Conservation (phyloP, 92 coral and sea anemone species). For the Porites evermanni region DNA sequence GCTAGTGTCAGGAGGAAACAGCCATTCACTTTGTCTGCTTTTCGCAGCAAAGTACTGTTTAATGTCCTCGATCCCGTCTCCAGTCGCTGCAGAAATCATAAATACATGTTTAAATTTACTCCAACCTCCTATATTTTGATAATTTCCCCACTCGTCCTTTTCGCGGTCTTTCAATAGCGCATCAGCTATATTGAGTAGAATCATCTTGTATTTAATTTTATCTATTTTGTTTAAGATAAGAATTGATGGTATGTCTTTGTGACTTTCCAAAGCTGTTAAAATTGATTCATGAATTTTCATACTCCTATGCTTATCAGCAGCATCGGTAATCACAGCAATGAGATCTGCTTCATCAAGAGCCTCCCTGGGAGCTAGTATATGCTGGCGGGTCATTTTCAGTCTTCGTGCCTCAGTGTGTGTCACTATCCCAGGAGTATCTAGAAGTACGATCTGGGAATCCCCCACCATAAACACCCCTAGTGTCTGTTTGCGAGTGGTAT, state of each 20-base stretch:
- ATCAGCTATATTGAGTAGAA: conserved; percentile 76
- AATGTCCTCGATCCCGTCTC: conserved; percentile 89
- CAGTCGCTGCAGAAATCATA: conserved; percentile 89
- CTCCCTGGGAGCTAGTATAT: conserved; percentile 86
- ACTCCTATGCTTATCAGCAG: conserved; percentile 77
- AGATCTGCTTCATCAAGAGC: conserved; percentile 89
- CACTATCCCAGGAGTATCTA: conserved; percentile 97
- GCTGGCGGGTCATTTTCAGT: conserved; percentile 93
- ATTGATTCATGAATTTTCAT: conserved; percentile 82
- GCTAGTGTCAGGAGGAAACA: conserved; percentile 72
- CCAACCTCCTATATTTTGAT: conserved; percentile 83
- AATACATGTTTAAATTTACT: conserved; percentile 87
- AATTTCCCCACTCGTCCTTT: conserved; percentile 86
- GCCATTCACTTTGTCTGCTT: conserved; percentile 83
- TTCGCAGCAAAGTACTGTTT: conserved; percentile 72
- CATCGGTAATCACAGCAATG: conserved; percentile 86
- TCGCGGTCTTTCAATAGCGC: conserved; percentile 82
- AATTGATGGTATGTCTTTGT: conserved; percentile 70
- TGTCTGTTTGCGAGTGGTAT: conserved; percentile 91
- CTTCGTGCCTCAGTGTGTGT: conserved; percentile 81
- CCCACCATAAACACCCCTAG: conserved; percentile 76
- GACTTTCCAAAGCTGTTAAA: conserved; percentile 59
- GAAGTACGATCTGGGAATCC: conserved; percentile 76
- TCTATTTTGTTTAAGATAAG: conserved; percentile 92
- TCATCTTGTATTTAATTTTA: conserved; percentile 70